These are phyloP conservation scores for Botia kubotai DNA, from an alignment of 2,797 vertebrate species.

Conservation along the genomic window DNA sequence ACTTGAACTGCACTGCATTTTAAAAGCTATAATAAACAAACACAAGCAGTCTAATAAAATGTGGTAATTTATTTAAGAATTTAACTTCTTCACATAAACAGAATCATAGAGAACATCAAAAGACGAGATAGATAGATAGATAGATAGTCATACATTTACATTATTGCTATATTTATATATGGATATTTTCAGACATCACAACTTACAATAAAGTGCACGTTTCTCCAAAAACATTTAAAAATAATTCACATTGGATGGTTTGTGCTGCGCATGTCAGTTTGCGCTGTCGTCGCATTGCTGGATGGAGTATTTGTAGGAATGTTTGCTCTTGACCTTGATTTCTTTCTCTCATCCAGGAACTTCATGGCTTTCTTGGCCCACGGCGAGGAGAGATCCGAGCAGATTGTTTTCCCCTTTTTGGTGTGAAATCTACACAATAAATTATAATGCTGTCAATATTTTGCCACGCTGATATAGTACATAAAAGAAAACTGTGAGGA, in stretches of 20 bases:
- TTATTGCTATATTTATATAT: background rate
- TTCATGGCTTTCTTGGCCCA: slow-evolving; percentile 67
- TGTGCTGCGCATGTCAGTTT: background rate
- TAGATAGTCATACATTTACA: background rate
- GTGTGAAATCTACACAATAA: slow-evolving; percentile 69
- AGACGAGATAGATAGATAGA: background rate
- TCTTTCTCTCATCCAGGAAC: slow-evolving; percentile 58
- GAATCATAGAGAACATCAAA: background rate
- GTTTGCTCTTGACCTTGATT: accelerated
- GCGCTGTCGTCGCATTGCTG: background rate
- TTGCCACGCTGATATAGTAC: background rate
- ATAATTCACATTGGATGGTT: background rate
- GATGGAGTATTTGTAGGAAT: background rate
- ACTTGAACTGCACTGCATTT: too few relatives aligned
- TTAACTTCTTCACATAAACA: background rate
- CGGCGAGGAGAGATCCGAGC: slow-evolving; percentile 19
- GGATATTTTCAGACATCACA: background rate
- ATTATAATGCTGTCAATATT: background rate
- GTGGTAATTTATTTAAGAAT: slow-evolving; percentile 3
- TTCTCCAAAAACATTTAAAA: background rate
- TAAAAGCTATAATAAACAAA: background rate
- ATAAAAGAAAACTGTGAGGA: background rate
- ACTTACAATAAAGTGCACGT: slow-evolving; percentile 2
- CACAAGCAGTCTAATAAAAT: background rate
- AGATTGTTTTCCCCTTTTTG: slow-evolving; percentile 54